Evolutionary conservation across 2,888 invertebrate genomes (phyloP).

Genomic region (Fissipunctia ypsillon): DNA sequence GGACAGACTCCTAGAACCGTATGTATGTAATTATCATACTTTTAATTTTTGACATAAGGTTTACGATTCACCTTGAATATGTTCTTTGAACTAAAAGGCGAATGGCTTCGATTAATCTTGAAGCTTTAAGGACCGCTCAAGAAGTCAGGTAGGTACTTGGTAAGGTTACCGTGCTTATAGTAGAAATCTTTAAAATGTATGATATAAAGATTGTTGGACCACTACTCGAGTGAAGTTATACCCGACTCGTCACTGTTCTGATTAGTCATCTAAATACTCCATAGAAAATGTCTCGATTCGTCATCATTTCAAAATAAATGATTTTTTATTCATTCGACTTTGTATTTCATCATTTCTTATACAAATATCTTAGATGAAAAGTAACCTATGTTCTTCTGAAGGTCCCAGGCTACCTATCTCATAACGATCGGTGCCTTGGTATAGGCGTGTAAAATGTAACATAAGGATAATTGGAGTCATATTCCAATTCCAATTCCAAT

Average conservation of each 20-base stretch:
- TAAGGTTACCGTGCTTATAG: background rate
- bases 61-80: background rate
- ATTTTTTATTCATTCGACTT: background rate
- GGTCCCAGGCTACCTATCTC: background rate
- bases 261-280: background rate
- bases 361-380: background rate
- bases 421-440: background rate
- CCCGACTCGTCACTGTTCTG: no score
- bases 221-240: background rate
- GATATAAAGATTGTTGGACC: background rate
- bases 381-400: no score
- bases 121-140: background rate
- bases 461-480: background rate
- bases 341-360: background rate
- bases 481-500: no score
- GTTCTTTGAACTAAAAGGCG: slow-evolving; percentile 5
- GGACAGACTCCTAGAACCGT: slow-evolving; percentile 9
- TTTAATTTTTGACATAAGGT: slow-evolving; percentile 15
- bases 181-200: background rate
- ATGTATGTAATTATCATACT: background rate
- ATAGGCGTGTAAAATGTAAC: background rate
- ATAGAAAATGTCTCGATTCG: background rate
- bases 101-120: background rate
- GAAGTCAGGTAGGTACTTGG: background rate
- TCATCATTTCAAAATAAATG: no score